A percentile compares a stretch with the other conserved stretches of the same genome.
Conservation (phyloP, 1,140 invertebrate species). For the Drosophila aff. region DNA sequence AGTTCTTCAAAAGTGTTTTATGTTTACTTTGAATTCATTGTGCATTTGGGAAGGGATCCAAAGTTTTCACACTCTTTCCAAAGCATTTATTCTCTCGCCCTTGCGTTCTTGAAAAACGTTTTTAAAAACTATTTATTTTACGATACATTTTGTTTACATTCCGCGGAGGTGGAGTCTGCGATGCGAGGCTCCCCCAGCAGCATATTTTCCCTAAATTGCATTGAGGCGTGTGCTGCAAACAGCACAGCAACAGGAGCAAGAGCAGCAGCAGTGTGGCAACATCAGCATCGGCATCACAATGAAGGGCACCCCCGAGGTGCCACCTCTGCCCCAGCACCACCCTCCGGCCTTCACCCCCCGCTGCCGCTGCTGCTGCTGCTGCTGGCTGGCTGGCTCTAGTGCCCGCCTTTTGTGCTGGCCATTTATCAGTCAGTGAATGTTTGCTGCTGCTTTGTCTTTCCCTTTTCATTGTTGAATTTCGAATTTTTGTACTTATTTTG, state of each 20-base stretch:
- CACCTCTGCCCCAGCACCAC: background rate
- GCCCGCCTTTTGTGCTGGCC: constrained; percentile 51
- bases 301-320: constrained; percentile 64
- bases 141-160: constrained; percentile 70
- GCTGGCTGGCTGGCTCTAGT: background rate
- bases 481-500: constrained; percentile 21
- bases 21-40: constrained; percentile 61
- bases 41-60: background rate
- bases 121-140: constrained; percentile 79
- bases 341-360: constrained; percentile 2
- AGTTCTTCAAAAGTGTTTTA: constrained; percentile 59
- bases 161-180: constrained; percentile 9
- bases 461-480: constrained; percentile 7
- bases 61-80: constrained; percentile 25
- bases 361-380: background rate
- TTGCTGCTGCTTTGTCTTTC: constrained; percentile 35
- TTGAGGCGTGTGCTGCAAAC: constrained; percentile 44
- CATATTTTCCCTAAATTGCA: constrained; percentile 71
- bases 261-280: constrained; percentile 14
- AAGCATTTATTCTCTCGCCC: constrained; percentile 16
- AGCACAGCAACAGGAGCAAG: constrained; percentile 8
- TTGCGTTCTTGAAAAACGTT: constrained; percentile 34
- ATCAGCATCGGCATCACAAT: constrained; percentile 43
- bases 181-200: constrained; percentile 46
- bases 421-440: constrained; percentile 71